A percentile compares a stretch with the other conserved stretches of the same genome.
Conservation (phyloP, 2,113 vertebrate genomes). For the Empidonax traillii region DNA sequence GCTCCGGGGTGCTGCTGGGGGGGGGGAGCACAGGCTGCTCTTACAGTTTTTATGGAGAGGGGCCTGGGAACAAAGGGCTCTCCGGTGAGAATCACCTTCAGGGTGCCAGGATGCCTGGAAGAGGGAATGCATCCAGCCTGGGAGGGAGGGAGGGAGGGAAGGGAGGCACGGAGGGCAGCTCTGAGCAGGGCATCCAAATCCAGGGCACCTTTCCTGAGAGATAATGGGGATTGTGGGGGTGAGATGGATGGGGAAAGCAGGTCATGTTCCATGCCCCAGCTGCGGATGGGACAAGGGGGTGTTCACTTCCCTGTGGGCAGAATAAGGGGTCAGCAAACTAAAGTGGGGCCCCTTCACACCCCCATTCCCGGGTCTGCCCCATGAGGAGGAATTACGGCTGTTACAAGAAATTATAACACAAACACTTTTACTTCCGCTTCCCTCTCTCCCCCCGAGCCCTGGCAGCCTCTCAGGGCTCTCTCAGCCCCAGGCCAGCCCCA, state of each 20-base stretch:
- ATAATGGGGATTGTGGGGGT: not conserved
- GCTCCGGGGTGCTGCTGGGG: not conserved
- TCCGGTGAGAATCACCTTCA: accelerated
- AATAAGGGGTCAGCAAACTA: not conserved
- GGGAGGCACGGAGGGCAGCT: not conserved
- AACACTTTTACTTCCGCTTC: not conserved
- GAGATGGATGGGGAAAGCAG: not conserved
- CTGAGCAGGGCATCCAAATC: not conserved
- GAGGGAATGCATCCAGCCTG: not conserved
- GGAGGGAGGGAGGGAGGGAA: not conserved
- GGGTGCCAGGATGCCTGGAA: not conserved
- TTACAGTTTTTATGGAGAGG: not conserved
- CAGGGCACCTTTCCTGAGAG: not conserved
- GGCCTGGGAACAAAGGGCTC: not conserved
- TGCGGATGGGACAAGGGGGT: accelerated
- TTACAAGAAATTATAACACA: not conserved
- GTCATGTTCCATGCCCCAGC: not conserved
- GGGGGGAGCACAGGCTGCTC: not conserved
- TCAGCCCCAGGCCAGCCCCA: not conserved
- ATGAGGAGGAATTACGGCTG: accelerated
- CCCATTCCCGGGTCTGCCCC: accelerated
- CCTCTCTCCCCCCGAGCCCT: not conserved
- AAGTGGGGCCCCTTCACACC: not conserved
- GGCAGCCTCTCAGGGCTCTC: not conserved
- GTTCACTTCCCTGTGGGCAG: accelerated